These are phyloP conservation scores for Pantala flavescens DNA, from an alignment of 1,140 invertebrate species.

Conservation along the genomic window DNA sequence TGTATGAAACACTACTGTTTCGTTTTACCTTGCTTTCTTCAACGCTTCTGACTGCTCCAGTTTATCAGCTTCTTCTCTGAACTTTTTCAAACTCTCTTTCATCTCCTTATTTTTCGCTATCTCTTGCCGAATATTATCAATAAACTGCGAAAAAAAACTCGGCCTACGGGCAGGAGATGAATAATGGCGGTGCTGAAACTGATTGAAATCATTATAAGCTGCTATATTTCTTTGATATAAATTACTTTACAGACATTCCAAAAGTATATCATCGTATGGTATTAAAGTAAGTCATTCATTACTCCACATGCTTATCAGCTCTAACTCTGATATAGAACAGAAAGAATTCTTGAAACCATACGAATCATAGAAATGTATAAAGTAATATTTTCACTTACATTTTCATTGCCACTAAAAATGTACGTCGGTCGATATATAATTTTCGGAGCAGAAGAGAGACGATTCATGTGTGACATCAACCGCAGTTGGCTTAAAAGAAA, in stretches of 20 bases:
- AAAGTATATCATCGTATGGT: no score
- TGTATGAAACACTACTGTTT: no score
- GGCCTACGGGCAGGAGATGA: slow-evolving; percentile 38
- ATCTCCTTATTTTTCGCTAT: slow-evolving; percentile 96
- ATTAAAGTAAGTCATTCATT: no score
- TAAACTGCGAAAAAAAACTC: slow-evolving; percentile 75
- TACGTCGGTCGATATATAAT: background rate
- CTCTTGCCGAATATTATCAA: slow-evolving; percentile 90
- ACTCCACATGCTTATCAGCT: no score
- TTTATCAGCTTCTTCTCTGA: slow-evolving; percentile 91
- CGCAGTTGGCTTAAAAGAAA: background rate
- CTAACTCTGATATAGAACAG: no score
- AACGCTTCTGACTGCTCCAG: slow-evolving; percentile 95
- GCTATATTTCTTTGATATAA: no score
- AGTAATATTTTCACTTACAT: no score
- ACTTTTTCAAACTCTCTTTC: slow-evolving; percentile 95
- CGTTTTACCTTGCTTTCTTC: slow-evolving; percentile 61
- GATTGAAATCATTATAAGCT: no score
- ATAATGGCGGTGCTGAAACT: slow-evolving; percentile 32
- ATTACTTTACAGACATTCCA: no score
- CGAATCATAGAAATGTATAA: no score
- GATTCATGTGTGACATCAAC: background rate
- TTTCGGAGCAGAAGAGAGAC: background rate
- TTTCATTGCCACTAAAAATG: no score
- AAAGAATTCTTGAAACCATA: no score